Evolutionary conservation across 2,113 vertebrate species (phyloP).

Genomic region (Myocastor coypus): DNA sequence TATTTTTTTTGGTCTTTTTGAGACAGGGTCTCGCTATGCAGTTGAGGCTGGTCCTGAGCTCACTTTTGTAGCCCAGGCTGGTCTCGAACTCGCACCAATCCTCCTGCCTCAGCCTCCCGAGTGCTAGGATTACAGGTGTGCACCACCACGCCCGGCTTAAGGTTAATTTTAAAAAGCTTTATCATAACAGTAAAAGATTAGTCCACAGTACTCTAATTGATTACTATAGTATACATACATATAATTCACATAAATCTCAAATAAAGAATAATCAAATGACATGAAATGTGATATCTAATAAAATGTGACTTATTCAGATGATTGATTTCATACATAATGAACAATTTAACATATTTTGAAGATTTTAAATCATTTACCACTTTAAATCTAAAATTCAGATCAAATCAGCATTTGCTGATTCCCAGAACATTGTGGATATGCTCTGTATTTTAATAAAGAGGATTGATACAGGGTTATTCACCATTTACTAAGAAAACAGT

Average conservation of each 20-base stretch:
- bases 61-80: no score
- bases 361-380: not conserved
- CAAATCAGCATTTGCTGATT: not conserved
- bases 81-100: no score
- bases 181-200: not conserved
- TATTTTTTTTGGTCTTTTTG: no score
- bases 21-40: no score
- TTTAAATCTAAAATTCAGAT: not conserved
- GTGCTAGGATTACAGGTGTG: no score
- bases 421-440: not conserved
- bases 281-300: not conserved
- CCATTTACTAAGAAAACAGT: not conserved
- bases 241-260: not conserved
- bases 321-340: not conserved
- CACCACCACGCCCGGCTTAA: no score
- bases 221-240: not conserved
- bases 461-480: not conserved
- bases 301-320: not conserved
- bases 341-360: not conserved
- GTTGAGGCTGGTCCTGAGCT: no score
- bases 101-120: no score
- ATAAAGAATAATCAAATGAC: not conserved
- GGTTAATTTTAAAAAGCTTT: not conserved
- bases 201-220: not conserved
- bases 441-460: slow-evolving; percentile 19